Conservation (phyloP, 2,113 vertebrate species). For the Calidris pygmaea region DNA sequence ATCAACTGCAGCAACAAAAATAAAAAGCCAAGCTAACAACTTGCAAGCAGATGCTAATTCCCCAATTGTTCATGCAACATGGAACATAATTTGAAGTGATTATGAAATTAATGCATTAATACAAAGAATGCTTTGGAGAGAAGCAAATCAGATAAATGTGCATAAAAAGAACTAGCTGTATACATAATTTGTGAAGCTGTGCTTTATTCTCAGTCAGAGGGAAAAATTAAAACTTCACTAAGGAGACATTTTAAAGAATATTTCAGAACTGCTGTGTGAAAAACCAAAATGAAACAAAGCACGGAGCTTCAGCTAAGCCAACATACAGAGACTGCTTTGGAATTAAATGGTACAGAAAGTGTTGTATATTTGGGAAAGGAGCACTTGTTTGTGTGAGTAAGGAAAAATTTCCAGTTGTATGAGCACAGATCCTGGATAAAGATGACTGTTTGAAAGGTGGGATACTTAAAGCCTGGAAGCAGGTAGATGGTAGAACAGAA, state of each 20-base stretch:
- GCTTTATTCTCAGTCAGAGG: conserved; percentile 28
- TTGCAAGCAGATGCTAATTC: conserved; percentile 61
- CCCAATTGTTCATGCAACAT: conserved; percentile 54
- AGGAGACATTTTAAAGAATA: background rate
- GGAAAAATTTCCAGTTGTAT: background rate
- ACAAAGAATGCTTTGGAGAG: conserved; percentile 41
- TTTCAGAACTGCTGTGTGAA: background rate
- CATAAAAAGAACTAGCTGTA: conserved; percentile 38
- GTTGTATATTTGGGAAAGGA: background rate
- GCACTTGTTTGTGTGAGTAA: background rate
- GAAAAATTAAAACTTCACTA: conserved; percentile 14
- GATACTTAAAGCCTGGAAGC: background rate
- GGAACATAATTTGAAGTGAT: conserved; percentile 50
- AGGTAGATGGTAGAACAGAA: background rate
- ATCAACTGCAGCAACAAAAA: conserved; percentile 28
- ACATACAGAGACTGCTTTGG: background rate
- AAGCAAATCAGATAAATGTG: conserved; percentile 56
- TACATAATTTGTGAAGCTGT: conserved; percentile 11
- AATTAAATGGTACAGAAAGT: background rate
- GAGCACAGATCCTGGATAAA: background rate
- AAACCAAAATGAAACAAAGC: background rate
- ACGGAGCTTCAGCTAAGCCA: background rate
- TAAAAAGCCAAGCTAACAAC: conserved; percentile 39
- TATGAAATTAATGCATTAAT: conserved; percentile 62
- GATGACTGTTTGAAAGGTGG: background rate